Evolutionary conservation across 1,140 invertebrate species (phyloP).

Genomic region (Periplaneta americana): DNA sequence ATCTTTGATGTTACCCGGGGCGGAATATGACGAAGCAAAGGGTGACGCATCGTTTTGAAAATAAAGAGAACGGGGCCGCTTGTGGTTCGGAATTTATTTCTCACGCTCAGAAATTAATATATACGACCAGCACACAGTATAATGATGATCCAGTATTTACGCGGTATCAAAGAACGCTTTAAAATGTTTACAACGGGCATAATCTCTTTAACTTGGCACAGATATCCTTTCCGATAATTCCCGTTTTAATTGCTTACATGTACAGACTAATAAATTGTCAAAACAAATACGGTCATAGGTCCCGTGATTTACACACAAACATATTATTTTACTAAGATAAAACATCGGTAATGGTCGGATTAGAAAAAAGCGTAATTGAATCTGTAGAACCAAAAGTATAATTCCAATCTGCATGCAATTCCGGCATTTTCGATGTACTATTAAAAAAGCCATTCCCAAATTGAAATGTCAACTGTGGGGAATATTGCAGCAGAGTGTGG

Average conservation of each 20-base stretch:
- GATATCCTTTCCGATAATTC: too few relatives aligned
- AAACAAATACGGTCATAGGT: neutral
- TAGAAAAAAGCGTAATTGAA: neutral
- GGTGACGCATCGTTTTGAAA: too few relatives aligned
- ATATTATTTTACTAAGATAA: neutral
- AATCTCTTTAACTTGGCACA: neutral
- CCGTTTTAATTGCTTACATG: neutral
- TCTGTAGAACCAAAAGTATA: neutral
- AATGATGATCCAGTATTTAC: neutral
- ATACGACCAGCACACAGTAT: neutral
- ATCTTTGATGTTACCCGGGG: too few relatives aligned
- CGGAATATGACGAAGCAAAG: too few relatives aligned
- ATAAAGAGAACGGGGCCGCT: too few relatives aligned
- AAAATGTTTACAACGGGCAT: neutral
- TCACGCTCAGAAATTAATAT: too few relatives aligned
- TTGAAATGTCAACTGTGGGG: neutral
- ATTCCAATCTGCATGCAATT: neutral
- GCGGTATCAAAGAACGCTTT: neutral
- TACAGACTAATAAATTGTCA: neutral
- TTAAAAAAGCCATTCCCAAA: neutral
- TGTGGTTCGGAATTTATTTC: too few relatives aligned
- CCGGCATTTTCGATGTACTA: neutral
- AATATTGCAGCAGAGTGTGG: neutral
- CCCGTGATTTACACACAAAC: neutral
- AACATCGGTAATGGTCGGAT: neutral